phyloP scores from a whole-genome alignment of 2,797 vertebrate genomes.

The Epinephelus coioides region DNA sequence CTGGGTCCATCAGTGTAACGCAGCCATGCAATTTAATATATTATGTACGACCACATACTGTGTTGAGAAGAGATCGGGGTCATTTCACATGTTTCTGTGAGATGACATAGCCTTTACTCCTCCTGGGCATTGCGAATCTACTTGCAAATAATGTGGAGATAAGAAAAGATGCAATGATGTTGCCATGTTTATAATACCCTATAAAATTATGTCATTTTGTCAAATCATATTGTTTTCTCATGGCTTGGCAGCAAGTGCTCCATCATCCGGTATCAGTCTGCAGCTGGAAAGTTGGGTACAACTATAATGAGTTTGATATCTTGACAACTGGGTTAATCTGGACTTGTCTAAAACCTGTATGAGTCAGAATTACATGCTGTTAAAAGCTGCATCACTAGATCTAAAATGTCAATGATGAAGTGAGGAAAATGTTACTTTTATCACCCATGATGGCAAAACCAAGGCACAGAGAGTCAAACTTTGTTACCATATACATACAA shows the following conservation, averaged over 20 bases:
- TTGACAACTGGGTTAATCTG: neutral
- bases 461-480: constrained; percentile 15
- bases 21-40: no score
- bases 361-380: neutral
- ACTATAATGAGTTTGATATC: neutral
- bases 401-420: neutral
- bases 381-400: no score
- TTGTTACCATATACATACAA: neutral
- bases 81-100: no score
- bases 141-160: neutral
- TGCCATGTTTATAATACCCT: neutral
- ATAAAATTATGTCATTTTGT: neutral
- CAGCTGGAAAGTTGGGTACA: neutral
- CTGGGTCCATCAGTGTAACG: no score
- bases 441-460: neutral
- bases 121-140: neutral
- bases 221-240: neutral
- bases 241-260: neutral
- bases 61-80: no score
- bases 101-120: neutral
- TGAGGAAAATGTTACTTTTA: neutral
- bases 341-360: neutral
- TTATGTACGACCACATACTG: no score
- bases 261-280: neutral
- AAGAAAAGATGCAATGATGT: neutral